phyloP scores from a whole-genome alignment of 2,797 vertebrate species.

The Cyprinella venusta region DNA sequence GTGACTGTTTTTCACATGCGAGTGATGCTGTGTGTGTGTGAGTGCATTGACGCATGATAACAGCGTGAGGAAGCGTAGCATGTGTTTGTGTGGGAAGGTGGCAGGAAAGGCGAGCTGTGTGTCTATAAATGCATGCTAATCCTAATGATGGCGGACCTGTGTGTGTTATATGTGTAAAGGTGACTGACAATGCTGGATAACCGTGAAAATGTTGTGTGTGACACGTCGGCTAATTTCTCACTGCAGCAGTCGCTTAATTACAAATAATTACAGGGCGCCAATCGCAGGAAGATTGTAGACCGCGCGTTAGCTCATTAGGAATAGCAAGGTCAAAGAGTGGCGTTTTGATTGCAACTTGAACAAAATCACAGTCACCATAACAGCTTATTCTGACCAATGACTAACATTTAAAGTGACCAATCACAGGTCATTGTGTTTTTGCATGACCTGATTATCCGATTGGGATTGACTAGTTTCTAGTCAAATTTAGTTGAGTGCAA shows the following conservation, averaged over 20 bases:
- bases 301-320: constrained; percentile 42
- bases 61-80: constrained; percentile 47
- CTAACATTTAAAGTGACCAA: neutral
- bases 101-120: neutral
- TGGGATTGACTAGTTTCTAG: neutral
- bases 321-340: neutral
- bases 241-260: constrained; percentile 55
- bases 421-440: neutral
- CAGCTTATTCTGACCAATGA: neutral
- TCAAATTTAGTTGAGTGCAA: neutral
- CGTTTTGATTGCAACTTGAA: neutral
- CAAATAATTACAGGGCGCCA: constrained; percentile 52
- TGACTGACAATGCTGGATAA: constrained; percentile 25
- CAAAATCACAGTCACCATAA: neutral
- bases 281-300: constrained; percentile 9
- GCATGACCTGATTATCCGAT: neutral
- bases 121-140: constrained; percentile 11
- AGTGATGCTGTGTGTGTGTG: constrained; percentile 15
- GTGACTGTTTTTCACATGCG: neutral
- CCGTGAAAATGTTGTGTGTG: constrained; percentile 33
- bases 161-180: constrained; percentile 22
- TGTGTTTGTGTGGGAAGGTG: constrained; percentile 47
- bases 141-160: constrained; percentile 3
- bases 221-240: constrained; percentile 42
- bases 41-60: constrained; percentile 26